Conservation (phyloP, 2,113 vertebrate species). For the zebrafish (Danio rerio) region GRCz12tu NC_133190.1:20156001-20156500, state of each 20-base stretch:
- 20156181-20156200: too few species aligned
- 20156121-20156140: background rate
- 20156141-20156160: background rate
- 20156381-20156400: constrained; percentile 28
- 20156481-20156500: background rate
- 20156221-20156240: constrained; percentile 43
- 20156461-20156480: background rate
- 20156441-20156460: background rate
- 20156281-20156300: constrained; percentile 69
- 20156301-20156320: constrained; percentile 65
- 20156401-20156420: background rate
- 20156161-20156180: background rate
- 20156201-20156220: too few species aligned
- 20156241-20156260: background rate
- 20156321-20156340: constrained; percentile 46
- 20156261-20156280: constrained; percentile 57
- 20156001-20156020: too few species aligned
- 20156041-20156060: too few species aligned
- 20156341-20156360: constrained; percentile 9
- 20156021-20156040: too few species aligned
- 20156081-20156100: too few species aligned
- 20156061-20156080: too few species aligned
- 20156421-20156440: background rate
- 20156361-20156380: background rate
- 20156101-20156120: too few species aligned